These are phyloP conservation scores for Chalcis sispes DNA, from an alignment of 2,888 invertebrate genomes.

Conservation along the genomic window DNA sequence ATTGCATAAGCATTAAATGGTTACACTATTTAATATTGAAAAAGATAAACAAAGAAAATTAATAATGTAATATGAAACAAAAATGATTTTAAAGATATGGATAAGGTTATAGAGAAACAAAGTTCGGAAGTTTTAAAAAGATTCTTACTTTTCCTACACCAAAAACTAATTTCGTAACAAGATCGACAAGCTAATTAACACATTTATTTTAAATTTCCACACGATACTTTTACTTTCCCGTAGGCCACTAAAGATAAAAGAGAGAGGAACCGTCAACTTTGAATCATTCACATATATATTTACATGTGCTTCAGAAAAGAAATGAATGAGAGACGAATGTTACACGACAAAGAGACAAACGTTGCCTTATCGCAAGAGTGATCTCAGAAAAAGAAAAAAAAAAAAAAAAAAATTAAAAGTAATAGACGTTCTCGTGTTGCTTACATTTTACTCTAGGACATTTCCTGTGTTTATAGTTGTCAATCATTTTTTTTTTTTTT, in stretches of 20 bases:
- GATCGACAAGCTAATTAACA: constrained; percentile 26
- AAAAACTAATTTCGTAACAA: constrained; percentile 20
- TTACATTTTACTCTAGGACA: background rate
- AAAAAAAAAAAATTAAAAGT: background rate
- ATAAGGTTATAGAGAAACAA: too few relatives aligned
- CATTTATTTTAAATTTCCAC: constrained; percentile 11
- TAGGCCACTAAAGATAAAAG: constrained; percentile 17
- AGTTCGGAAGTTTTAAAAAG: background rate
- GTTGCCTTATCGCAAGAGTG: constrained; percentile 29
- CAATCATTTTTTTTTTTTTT: too few relatives aligned
- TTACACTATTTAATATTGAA: background rate
- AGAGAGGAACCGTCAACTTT: constrained; percentile 10
- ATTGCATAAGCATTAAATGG: too few relatives aligned
- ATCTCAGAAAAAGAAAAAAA: constrained; percentile 31
- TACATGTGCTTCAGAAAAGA: constrained; percentile 13
- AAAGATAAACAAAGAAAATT: background rate
- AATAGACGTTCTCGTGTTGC: background rate
- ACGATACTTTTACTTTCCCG: constrained; percentile 52
- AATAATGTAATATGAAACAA: too few relatives aligned
- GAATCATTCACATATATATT: constrained; percentile 16
- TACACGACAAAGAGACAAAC: constrained; percentile 34
- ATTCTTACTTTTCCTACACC: background rate
- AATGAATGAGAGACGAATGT: constrained; percentile 22
- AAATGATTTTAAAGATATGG: too few relatives aligned
- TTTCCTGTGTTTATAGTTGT: background rate